These are phyloP conservation scores for Microctenopoma lineatum DNA, from an alignment of 2,797 vertebrate species.

Conservation along the genomic window DNA sequence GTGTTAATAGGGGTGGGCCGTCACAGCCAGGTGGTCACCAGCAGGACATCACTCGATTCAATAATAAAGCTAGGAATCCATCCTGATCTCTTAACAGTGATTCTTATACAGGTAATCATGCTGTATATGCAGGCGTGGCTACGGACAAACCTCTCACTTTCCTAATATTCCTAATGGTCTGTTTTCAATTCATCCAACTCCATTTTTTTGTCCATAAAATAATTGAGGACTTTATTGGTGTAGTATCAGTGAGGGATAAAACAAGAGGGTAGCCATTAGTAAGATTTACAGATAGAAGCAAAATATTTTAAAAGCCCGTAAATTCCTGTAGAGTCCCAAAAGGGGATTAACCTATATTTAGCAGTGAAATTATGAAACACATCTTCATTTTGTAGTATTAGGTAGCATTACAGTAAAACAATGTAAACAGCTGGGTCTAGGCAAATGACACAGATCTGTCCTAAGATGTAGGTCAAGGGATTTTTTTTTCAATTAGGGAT, in stretches of 20 bases:
- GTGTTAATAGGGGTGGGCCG: conserved; percentile 55
- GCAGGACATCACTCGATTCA: conserved; percentile 72
- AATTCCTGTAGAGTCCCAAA: conserved; percentile 68
- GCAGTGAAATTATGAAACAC: conserved; percentile 36
- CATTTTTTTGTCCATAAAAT: conserved; percentile 20
- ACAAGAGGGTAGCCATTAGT: conserved; percentile 47
- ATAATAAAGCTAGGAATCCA: conserved; percentile 46
- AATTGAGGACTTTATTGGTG: conserved; percentile 20
- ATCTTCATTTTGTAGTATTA: conserved; percentile 49
- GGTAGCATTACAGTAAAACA: conserved; percentile 50
- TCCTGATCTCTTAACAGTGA: conserved; percentile 56
- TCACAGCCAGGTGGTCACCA: conserved; percentile 78
- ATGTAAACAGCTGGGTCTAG: conserved; percentile 53
- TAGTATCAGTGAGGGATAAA: conserved; percentile 38
- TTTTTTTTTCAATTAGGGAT: conserved; percentile 55
- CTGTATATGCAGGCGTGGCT: no score
- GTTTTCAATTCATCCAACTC: conserved; percentile 9
- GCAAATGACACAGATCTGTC: conserved; percentile 54
- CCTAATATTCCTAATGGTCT: conserved; percentile 7
- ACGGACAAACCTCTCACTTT: conserved; percentile 1
- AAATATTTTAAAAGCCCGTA: conserved; percentile 72
- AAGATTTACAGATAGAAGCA: conserved; percentile 63
- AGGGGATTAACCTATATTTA: conserved; percentile 79
- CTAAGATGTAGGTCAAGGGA: conserved; percentile 70
- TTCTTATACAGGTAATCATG: not conserved